Evolutionary conservation across 2,888 invertebrate species (phyloP).

Genomic region (Rotaria macrura): DNA sequence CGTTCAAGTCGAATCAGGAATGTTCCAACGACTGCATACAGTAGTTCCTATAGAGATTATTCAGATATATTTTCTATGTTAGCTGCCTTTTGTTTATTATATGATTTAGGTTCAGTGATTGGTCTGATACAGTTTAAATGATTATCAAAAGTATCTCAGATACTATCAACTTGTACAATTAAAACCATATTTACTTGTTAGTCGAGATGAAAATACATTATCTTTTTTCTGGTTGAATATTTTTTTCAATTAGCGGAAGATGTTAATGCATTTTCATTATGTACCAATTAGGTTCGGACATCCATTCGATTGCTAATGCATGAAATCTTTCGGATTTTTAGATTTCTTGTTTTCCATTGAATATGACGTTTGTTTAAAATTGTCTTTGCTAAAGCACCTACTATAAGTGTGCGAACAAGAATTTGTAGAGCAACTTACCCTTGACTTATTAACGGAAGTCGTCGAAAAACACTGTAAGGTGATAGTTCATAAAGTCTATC

Average conservation of each 20-base stretch:
- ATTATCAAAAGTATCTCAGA: neutral
- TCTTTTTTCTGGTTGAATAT: neutral
- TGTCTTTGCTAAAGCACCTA: neutral
- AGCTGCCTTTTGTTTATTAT: neutral
- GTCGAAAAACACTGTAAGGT: too few species aligned
- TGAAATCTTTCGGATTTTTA: neutral
- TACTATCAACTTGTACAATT: neutral
- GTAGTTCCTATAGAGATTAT: neutral
- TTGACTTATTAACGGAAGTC: too few species aligned
- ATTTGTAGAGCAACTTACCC: neutral
- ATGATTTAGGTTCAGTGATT: neutral
- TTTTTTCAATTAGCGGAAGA: neutral
- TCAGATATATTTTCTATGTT: neutral
- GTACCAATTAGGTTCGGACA: neutral
- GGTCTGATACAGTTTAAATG: neutral
- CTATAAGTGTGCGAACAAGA: neutral
- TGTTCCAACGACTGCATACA: conserved; percentile 41
- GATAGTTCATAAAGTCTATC: too few species aligned
- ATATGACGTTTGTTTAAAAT: neutral
- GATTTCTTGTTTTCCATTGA: neutral
- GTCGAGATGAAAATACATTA: neutral
- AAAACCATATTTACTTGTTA: neutral
- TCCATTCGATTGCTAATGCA: neutral
- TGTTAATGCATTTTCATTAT: neutral
- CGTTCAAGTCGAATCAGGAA: conserved; percentile 44